Conservation (phyloP, 2,113 vertebrate genomes). For the Ptyas mucosa region DNA sequence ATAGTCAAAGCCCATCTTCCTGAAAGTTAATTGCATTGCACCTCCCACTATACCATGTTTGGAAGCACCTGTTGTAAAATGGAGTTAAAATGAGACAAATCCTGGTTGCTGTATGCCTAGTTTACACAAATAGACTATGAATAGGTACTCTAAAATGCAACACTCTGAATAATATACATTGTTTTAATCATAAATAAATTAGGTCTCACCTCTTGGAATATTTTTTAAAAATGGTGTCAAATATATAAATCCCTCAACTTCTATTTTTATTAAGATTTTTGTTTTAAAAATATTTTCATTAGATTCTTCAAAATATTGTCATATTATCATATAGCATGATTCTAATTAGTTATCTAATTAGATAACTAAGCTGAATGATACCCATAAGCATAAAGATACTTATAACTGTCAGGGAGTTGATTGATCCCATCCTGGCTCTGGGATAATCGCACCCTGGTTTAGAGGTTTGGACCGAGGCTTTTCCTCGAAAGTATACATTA, state of each 20-base stretch:
- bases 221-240: neutral
- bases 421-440: too few species aligned
- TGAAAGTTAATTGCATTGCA: slow-evolving; percentile 95
- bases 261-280: neutral
- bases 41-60: slow-evolving; percentile 82
- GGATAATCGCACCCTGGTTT: too few species aligned
- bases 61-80: slow-evolving; percentile 68
- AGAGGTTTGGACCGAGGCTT: too few species aligned
- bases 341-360: neutral
- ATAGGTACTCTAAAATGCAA: neutral
- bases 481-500: too few species aligned
- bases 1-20: slow-evolving; percentile 91
- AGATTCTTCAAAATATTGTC: neutral
- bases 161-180: neutral
- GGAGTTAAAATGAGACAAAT: neutral
- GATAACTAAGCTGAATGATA: neutral
- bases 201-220: neutral
- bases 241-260: neutral
- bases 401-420: too few species aligned
- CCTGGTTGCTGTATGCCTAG: neutral
- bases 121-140: neutral
- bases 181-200: neutral
- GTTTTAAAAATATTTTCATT: neutral
- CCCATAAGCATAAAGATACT: neutral
- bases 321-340: neutral